phyloP scores from a whole-genome alignment of 2,888 invertebrate species.

The Labia minor region DNA sequence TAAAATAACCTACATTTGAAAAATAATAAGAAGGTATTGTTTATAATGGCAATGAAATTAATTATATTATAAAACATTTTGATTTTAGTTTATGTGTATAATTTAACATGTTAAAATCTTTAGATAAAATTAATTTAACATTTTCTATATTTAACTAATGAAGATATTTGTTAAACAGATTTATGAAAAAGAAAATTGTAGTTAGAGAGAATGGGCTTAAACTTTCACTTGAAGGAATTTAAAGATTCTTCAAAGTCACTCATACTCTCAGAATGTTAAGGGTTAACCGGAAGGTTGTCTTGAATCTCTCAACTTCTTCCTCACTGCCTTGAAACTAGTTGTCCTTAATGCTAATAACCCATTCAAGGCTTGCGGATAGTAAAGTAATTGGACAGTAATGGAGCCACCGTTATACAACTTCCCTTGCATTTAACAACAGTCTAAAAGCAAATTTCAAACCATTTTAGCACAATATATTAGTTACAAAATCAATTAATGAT shows the following conservation, averaged over 20 bases:
- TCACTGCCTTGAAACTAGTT: not conserved
- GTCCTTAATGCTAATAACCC: not conserved
- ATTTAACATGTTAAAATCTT: too few relatives aligned
- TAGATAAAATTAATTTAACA: too few relatives aligned
- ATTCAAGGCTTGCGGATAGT: not conserved
- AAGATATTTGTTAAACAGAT: too few relatives aligned
- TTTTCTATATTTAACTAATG: too few relatives aligned
- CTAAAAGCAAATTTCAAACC: not conserved
- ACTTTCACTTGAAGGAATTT: not conserved
- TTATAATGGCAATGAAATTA: too few relatives aligned
- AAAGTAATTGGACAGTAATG: not conserved
- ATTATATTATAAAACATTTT: too few relatives aligned
- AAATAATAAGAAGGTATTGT: too few relatives aligned
- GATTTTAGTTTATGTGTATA: too few relatives aligned
- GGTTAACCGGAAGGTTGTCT: not conserved
- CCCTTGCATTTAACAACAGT: not conserved
- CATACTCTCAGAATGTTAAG: not conserved
- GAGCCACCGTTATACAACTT: not conserved
- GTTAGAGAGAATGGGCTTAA: not conserved
- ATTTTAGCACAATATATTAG: not conserved
- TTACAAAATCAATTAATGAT: too few relatives aligned
- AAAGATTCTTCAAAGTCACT: not conserved
- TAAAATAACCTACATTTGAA: too few relatives aligned
- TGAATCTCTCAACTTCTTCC: not conserved
- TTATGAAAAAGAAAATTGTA: too few relatives aligned